Conservation (phyloP, 2,113 vertebrate genomes). For the Phylloscopus trochiloides region DNA sequence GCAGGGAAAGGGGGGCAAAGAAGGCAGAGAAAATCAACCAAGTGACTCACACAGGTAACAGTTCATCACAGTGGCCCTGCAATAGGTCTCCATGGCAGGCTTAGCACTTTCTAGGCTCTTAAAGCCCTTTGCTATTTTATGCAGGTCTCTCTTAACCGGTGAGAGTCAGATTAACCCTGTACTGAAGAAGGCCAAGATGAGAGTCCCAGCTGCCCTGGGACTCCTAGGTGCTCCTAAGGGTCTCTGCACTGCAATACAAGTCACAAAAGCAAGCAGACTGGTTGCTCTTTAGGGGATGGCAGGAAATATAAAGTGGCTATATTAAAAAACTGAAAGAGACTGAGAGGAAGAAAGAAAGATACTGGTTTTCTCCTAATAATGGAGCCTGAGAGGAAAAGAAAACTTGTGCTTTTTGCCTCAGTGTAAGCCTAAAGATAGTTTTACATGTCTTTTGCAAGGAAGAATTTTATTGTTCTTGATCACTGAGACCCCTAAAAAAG, state of each 20-base stretch:
- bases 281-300: background rate
- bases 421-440: background rate
- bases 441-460: background rate
- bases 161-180: background rate
- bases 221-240: background rate
- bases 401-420: background rate
- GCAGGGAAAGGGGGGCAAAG: background rate
- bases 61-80: background rate
- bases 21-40: background rate
- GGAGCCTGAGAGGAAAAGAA: background rate
- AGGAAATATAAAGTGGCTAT: background rate
- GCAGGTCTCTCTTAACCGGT: background rate
- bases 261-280: background rate
- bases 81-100: background rate
- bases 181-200: background rate
- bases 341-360: background rate
- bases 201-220: background rate
- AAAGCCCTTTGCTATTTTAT: background rate
- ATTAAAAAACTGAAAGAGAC: background rate
- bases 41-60: background rate
- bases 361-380: fast-evolving
- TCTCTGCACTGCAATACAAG: background rate
- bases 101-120: background rate
- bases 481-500: background rate
- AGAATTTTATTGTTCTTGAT: background rate